phyloP scores from a whole-genome alignment of 2,888 invertebrate genomes.

The Brachyopa scutellaris region DNA sequence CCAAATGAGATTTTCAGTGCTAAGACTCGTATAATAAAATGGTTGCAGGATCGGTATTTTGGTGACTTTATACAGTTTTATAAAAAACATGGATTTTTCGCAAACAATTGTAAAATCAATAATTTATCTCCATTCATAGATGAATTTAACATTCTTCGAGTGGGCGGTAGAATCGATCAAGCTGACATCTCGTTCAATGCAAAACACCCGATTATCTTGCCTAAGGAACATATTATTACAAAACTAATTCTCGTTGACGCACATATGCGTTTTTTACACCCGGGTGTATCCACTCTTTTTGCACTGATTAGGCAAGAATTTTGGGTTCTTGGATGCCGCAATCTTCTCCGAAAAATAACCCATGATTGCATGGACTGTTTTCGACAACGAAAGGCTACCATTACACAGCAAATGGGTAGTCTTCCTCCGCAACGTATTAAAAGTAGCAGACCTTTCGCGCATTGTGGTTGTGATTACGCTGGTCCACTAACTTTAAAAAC shows the following conservation, averaged over 20 bases:
- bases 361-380: too few species aligned
- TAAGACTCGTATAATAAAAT: background rate
- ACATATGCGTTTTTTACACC: too few species aligned
- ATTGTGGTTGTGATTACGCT: constrained; percentile 41
- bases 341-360: constrained; percentile 25
- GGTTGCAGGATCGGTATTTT: constrained; percentile 3
- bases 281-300: constrained; percentile 7
- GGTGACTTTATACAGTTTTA: background rate
- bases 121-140: background rate
- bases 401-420: constrained; percentile 16
- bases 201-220: constrained; percentile 34
- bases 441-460: constrained; percentile 22
- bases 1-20: background rate
- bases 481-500: constrained; percentile 35
- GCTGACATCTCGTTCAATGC: constrained; percentile 8
- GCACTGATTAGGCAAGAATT: constrained; percentile 29
- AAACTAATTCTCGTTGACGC: too few species aligned
- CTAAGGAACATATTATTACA: constrained; percentile 12
- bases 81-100: background rate
- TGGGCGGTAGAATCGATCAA: background rate
- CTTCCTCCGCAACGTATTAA: constrained; percentile 25
- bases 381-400: constrained; percentile 5
- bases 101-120: background rate
- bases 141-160: background rate
- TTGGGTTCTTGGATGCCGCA: constrained; percentile 33